A percentile compares a stretch with the other conserved stretches of the same genome.
phyloP scores from a whole-genome alignment of 2,797 vertebrate species.

The Enteromius mattozi region DNA sequence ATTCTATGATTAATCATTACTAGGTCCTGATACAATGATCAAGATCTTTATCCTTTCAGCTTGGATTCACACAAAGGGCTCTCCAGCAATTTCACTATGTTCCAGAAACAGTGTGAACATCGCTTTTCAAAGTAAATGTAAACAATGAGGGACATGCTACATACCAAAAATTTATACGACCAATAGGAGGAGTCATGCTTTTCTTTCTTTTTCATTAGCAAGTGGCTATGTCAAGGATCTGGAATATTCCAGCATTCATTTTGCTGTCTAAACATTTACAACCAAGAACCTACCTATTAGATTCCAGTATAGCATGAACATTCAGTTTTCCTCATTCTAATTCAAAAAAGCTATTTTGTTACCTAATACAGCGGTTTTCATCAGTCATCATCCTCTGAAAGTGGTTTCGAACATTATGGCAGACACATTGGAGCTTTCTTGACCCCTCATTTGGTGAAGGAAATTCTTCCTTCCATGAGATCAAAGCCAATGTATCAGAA shows the following conservation, averaged over 20 bases:
- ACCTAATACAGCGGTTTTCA: neutral
- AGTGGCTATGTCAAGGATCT: neutral
- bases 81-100: neutral
- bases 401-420: slow-evolving; percentile 52
- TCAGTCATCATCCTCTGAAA: neutral
- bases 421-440: slow-evolving; percentile 49
- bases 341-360: neutral
- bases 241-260: neutral
- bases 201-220: neutral
- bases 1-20: neutral
- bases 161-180: neutral
- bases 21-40: neutral
- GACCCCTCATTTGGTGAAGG: slow-evolving; percentile 61
- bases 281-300: neutral
- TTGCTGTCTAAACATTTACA: slow-evolving; percentile 17
- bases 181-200: neutral
- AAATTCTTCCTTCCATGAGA: slow-evolving; percentile 69
- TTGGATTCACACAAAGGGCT: neutral
- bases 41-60: neutral
- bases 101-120: neutral
- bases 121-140: neutral
- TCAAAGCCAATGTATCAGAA: slow-evolving; percentile 70
- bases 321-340: neutral
- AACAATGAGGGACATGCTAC: neutral
- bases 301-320: neutral